Evolutionary conservation across 2,113 vertebrate genomes (phyloP), one percentile per base, ranked within the genome.

Genomic region (Pteronura brasiliensis): DNA sequence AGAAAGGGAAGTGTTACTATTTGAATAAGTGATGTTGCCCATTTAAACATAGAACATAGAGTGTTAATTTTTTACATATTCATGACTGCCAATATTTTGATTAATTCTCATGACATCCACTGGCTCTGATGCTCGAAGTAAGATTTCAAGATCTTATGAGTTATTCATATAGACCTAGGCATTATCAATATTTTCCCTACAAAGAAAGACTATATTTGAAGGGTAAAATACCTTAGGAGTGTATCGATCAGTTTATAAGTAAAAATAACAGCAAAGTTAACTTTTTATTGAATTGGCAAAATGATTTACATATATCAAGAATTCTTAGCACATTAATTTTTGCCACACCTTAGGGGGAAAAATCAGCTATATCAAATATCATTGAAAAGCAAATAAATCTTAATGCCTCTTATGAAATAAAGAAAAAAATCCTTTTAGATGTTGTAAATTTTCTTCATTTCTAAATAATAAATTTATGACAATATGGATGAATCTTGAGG

Each of bases 31-130:
- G n/a, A 91, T 88, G 90, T 88, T 5, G 59, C 10, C 17, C 13
- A 81, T 83, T 90, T 69, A 96, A 95, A 77, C 4, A 29, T 44
- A 87, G 31, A 91, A 84, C 20, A n/a, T 3, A 12, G 77, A 69
- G 18, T 72, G 39, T 83, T 86, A 95, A 90, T 59, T 59, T 96
- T 96, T 93, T 97, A 55, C n/a, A 74, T 87, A 93, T 34, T 90
- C 34, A 76, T 88, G 71, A 88, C 47, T 87, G 18, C 39, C 44
- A 96, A 39, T 93, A 96, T 83, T 95, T 65, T 77, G 39, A 95
- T 89, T 79, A 63, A 82, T 85, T 93, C 93, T 89, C 67, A 87
- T 80, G 76, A 71, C 17, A 74, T 91, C 13, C 72, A 42, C 57
- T 84, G 94, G 29, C 14, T 36, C 29, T 36, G 15, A 77, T 47